Conservation (phyloP, 2,888 invertebrate genomes). For the Stenichneumon culpator region DNA sequence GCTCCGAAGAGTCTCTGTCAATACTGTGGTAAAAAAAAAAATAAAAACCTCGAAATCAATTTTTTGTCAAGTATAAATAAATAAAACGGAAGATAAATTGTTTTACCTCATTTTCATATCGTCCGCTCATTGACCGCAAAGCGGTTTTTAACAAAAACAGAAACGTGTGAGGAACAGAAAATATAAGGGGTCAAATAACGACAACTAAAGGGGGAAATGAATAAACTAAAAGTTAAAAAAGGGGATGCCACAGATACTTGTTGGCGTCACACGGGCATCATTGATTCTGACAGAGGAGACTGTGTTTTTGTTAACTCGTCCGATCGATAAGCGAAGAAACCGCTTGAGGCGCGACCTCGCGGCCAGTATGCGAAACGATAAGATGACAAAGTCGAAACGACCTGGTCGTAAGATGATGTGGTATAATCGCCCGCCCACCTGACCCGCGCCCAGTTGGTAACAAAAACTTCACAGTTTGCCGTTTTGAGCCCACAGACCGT, state of each 20-base stretch:
- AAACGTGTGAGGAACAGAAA: constrained; percentile 28
- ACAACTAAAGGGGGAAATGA: constrained; percentile 27
- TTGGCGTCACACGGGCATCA: constrained; percentile 61
- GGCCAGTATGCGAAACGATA: background rate
- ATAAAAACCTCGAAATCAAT: background rate
- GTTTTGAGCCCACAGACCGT: too few species aligned
- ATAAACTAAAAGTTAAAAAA: constrained; percentile 54
- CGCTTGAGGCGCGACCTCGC: background rate
- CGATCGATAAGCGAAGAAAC: constrained; percentile 6
- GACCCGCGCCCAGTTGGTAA: too few species aligned
- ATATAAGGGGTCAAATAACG: constrained; percentile 1
- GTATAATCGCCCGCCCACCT: too few species aligned
- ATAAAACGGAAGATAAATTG: background rate
- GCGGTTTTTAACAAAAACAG: background rate
- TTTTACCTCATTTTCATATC: constrained; percentile 62
- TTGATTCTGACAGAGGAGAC: constrained; percentile 47
- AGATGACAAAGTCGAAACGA: background rate
- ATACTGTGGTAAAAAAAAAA: constrained; percentile 54
- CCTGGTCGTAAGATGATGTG: too few species aligned
- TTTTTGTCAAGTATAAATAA: background rate
- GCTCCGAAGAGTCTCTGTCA: constrained; percentile 73
- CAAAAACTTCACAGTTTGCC: too few species aligned
- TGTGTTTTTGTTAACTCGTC: constrained; percentile 13
- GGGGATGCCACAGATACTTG: constrained; percentile 10
- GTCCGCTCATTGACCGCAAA: background rate